phyloP scores from a whole-genome alignment of 1,140 invertebrate genomes.

The Pemphigus obesinymphae region DNA sequence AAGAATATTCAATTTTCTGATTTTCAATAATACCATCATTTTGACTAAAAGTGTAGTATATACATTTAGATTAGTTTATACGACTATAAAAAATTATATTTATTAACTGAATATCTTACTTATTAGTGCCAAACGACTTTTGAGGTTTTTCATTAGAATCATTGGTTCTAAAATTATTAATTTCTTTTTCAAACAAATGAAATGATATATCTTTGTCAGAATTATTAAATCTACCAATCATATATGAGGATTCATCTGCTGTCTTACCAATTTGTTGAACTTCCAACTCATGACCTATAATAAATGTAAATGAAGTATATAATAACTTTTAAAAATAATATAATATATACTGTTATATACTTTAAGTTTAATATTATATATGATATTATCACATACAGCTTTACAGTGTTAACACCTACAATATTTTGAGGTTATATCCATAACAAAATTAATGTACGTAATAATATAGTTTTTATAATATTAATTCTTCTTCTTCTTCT shows the following conservation, averaged over 20 bases:
- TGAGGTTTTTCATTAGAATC: conserved; percentile 38
- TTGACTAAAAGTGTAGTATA: conserved; percentile 23
- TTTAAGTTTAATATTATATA: no score
- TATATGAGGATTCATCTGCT: conserved; percentile 77
- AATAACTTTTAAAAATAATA: background rate
- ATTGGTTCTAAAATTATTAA: conserved; percentile 54
- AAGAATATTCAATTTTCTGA: conserved; percentile 45
- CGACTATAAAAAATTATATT: background rate
- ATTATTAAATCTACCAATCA: conserved; percentile 74
- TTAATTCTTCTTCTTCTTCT: no score
- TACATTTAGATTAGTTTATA: background rate
- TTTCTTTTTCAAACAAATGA: conserved; percentile 66
- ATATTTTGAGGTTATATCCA: no score
- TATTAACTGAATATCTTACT: background rate
- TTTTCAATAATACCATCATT: background rate
- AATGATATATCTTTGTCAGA: conserved; percentile 69
- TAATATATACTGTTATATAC: no score
- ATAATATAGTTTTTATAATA: no score
- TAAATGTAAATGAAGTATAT: background rate
- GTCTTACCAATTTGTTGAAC: conserved; percentile 70
- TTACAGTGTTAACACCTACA: no score
- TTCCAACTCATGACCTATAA: conserved; percentile 73
- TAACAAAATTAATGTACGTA: no score
- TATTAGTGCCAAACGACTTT: conserved; percentile 44
- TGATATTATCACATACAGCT: no score